Evolutionary conservation across 2,797 vertebrate genomes (phyloP), one percentile per base, ranked within the genome.

Genomic region (Poeciliopsis infans): DNA sequence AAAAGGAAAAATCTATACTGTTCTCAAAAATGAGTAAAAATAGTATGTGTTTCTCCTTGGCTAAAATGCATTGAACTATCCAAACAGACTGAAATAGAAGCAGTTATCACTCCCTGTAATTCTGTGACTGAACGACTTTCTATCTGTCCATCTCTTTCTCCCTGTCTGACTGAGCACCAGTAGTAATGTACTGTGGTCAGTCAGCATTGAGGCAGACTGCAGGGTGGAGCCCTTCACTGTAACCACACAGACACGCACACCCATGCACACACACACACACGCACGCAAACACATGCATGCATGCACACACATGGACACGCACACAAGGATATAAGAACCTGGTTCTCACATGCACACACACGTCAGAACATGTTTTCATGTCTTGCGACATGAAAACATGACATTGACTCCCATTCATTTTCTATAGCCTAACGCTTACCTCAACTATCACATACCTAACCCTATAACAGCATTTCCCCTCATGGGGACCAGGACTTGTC

Each of bases 1-100:
- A 74, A 61, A 78, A 72, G 36, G 4, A 41, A 68, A 68, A 41
- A 41, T 36, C 36, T 68, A 41, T 68, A 68, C 39, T 13, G 71
- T 66, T 39, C 61, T 66, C 16, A 66, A 66, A 66, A 39, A 36
- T 18, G 31, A 36, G 16, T 64, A 20, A 23, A 66, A 64, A 36
- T 10, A 66, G 75, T 78, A 74, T 77, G 76, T 86, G 83, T 61
- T 64, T 72, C 80, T 86, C 46, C 57, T 77, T 79, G 72, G 79
- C 82, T 83, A 61, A 69, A 82, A 74, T 77, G 79, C 71, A 74
- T 77, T 46, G 74, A 79, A 77, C 78, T 80, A 69, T 88, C 79
- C 88, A 89, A 89, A 87, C 85, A 86, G 80, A 87, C 85, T 79
- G 79, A 90, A 91, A 91, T 91, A 91, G 91, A 87, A 90, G 83